These are phyloP conservation scores for Zalophus californianus DNA, from an alignment of 2,797 vertebrate species.

Conservation along the genomic window DNA sequence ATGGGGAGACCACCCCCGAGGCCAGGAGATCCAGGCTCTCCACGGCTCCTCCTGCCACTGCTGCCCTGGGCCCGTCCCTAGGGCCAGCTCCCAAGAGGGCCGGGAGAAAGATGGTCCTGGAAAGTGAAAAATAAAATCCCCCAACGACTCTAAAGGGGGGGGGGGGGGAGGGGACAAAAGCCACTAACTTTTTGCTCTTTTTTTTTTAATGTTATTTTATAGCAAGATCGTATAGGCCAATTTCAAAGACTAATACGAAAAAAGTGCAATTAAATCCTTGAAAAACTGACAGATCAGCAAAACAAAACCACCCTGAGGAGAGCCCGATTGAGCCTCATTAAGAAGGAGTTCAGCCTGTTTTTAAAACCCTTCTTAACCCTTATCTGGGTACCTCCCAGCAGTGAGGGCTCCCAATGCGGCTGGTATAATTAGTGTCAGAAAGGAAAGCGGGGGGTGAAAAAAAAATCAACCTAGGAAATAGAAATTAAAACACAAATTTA, in stretches of 20 bases:
- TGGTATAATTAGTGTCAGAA: constrained; percentile 88
- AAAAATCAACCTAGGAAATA: constrained; percentile 86
- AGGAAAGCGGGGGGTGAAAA: no score
- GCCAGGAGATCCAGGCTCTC: not conserved
- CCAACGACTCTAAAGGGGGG: not conserved
- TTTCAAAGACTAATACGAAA: constrained; percentile 89
- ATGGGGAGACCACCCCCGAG: not conserved
- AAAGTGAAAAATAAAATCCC: constrained; percentile 55
- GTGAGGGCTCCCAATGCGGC: constrained; percentile 84
- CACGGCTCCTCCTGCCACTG: not conserved
- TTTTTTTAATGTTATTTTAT: constrained; percentile 77
- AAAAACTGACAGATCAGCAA: constrained; percentile 90
- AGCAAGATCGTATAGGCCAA: constrained; percentile 85
- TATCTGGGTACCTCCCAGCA: constrained; percentile 89
- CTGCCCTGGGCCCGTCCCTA: not conserved
- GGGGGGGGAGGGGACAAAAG: constrained; percentile 65
- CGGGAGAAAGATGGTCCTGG: constrained; percentile 61
- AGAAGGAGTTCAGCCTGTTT: constrained; percentile 89
- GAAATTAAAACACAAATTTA: constrained; percentile 85
- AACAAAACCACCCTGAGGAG: constrained; percentile 90
- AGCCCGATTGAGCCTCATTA: constrained; percentile 88
- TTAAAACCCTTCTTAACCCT: constrained; percentile 89
- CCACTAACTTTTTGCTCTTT: constrained; percentile 77
- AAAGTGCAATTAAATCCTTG: constrained; percentile 89
- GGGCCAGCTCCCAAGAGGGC: constrained; percentile 36